phyloP scores from a whole-genome alignment of 2,113 vertebrate species.

The Colossoma macropomum region DNA sequence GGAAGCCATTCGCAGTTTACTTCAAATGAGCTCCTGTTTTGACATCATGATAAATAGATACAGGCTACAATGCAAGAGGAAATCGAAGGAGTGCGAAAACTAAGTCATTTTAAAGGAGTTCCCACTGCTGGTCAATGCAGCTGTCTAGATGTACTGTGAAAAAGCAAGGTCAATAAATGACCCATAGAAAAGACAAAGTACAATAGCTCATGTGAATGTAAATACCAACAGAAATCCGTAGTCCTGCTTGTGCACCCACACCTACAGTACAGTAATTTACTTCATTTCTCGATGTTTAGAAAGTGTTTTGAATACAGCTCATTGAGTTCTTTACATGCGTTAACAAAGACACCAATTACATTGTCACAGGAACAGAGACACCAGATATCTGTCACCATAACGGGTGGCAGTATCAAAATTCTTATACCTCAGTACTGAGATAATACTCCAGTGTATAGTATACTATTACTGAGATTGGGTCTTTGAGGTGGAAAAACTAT shows the following conservation, averaged over 20 bases:
- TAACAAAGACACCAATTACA: background rate
- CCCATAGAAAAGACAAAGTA: background rate
- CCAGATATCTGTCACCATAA: background rate
- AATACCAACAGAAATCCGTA: background rate
- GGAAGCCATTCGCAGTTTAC: background rate
- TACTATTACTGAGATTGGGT: background rate
- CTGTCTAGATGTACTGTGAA: background rate
- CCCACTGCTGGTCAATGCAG: background rate
- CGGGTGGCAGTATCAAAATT: background rate
- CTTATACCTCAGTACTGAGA: background rate
- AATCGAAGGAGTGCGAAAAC: background rate
- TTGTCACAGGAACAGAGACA: background rate
- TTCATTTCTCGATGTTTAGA: background rate
- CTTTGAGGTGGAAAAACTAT: background rate
- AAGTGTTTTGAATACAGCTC: background rate
- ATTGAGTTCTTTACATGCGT: background rate
- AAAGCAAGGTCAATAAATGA: slow-evolving; percentile 5
- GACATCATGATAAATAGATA: slow-evolving; percentile 10
- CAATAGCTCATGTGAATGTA: background rate
- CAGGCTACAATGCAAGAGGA: slow-evolving; percentile 1
- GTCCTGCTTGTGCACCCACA: background rate
- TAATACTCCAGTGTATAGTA: background rate
- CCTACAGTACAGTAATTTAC: background rate
- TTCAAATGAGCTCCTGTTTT: slow-evolving; percentile 19
- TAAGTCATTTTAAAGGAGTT: background rate